Percentiles rank a stretch among this genome's conserved stretches.
These are phyloP conservation scores for Otocyon megalotis DNA, from an alignment of 2,113 vertebrate species.

Conservation along the genomic window DNA sequence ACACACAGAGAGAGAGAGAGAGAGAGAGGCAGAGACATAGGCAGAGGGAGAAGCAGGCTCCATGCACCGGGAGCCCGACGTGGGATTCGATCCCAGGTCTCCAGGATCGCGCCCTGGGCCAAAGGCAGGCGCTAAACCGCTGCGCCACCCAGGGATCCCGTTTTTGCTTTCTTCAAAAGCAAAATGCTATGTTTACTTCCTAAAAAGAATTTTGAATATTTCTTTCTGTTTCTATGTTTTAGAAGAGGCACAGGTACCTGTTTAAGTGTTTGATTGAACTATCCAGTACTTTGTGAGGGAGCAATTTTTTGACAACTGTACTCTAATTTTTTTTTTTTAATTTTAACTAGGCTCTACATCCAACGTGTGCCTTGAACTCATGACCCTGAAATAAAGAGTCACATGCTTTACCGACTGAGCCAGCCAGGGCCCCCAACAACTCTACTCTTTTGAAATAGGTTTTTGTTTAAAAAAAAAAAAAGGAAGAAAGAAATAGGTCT, in stretches of 20 bases:
- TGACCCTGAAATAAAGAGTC: not conserved
- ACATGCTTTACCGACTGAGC: not conserved
- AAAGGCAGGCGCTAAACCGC: too few species aligned
- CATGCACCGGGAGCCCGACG: too few species aligned
- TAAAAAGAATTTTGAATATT: conserved; percentile 4
- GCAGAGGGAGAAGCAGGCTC: too few species aligned
- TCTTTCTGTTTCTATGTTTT: not conserved
- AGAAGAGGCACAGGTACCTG: not conserved
- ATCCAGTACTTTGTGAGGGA: not conserved
- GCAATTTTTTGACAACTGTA: not conserved
- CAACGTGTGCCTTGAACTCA: not conserved
- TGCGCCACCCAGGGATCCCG: too few species aligned
- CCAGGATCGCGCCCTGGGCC: too few species aligned
- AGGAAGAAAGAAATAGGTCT: not conserved
- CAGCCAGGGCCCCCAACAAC: not conserved
- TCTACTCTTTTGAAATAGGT: not conserved
- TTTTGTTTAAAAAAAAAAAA: too few species aligned
- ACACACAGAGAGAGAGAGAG: too few species aligned
- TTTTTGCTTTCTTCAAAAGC: not conserved
- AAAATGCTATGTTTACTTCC: not conserved
- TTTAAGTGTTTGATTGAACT: not conserved
- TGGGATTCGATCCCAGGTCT: too few species aligned
- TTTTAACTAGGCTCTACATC: not conserved
- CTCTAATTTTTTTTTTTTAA: not conserved
- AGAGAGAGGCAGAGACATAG: too few species aligned